Percentiles rank a stretch among this genome's conserved stretches.
These are phyloP conservation scores for Silurus asotus DNA, from an alignment of 2,113 vertebrate species.

Conservation along the genomic window DNA sequence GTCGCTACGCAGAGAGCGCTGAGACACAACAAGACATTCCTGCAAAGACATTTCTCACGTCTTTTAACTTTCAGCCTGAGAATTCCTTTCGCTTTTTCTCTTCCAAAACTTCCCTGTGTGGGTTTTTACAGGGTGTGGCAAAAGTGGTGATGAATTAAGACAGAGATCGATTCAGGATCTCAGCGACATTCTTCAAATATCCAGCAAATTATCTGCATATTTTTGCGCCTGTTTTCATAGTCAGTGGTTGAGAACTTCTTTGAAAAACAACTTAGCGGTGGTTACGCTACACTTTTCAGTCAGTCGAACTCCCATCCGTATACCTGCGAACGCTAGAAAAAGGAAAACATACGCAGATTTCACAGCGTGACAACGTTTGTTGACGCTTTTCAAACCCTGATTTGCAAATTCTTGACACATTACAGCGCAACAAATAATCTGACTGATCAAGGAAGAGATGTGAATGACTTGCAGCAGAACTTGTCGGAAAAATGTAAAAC, in stretches of 20 bases:
- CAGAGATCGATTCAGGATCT: not conserved
- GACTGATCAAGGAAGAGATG: too few species aligned
- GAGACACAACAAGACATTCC: constrained; percentile 35
- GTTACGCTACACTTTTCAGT: too few species aligned
- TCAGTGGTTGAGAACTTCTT: not conserved
- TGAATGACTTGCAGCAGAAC: too few species aligned
- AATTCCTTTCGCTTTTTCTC: not conserved
- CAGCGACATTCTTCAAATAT: not conserved
- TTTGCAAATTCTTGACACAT: too few species aligned
- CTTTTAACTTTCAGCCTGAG: not conserved
- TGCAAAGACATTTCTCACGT: not conserved
- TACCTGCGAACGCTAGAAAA: too few species aligned
- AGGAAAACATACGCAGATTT: too few species aligned
- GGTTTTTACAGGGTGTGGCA: not conserved
- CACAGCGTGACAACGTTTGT: too few species aligned
- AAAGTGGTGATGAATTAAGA: not conserved
- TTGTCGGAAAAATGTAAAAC: too few species aligned
- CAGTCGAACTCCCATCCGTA: too few species aligned
- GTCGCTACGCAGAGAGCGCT: constrained; percentile 69
- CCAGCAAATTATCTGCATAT: not conserved
- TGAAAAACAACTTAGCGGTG: too few species aligned
- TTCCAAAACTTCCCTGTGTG: not conserved
- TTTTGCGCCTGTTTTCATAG: not conserved
- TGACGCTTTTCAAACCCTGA: too few species aligned
- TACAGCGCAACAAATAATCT: too few species aligned